Conservation (phyloP, 2,797 vertebrate genomes). For the Lepus oiostolus region DNA sequence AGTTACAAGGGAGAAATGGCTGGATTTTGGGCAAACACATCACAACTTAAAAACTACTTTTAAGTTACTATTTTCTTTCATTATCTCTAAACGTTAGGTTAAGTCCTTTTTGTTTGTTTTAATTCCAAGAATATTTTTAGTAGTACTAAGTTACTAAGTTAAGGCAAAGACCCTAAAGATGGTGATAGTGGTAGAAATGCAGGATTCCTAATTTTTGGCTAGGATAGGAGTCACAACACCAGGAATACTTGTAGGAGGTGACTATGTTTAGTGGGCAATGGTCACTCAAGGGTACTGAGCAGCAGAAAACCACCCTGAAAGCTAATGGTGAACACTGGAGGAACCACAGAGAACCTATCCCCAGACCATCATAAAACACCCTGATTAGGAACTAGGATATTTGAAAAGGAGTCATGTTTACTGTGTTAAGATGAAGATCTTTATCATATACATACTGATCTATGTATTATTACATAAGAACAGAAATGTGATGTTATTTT, state of each 20-base stretch:
- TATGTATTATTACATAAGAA: background rate
- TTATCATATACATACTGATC: background rate
- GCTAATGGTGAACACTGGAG: background rate
- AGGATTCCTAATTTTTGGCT: background rate
- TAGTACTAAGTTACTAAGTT: background rate
- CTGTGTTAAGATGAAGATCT: background rate
- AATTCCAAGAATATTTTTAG: background rate
- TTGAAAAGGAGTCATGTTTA: background rate
- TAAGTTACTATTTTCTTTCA: background rate
- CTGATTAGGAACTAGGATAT: background rate
- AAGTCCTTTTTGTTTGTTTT: background rate
- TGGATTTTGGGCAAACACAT: background rate
- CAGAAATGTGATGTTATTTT: background rate
- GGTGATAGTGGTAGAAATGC: accelerated
- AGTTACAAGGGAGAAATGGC: background rate
- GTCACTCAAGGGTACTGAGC: accelerated
- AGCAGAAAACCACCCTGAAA: background rate
- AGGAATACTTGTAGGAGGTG: background rate
- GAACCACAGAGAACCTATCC: background rate
- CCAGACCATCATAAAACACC: background rate
- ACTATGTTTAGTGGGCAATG: background rate
- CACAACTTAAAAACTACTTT: background rate
- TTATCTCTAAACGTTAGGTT: background rate
- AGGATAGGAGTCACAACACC: background rate
- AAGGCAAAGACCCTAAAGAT: background rate